phyloP scores from a whole-genome alignment of 2,113 vertebrate species.

The Mus spicilegus region DNA sequence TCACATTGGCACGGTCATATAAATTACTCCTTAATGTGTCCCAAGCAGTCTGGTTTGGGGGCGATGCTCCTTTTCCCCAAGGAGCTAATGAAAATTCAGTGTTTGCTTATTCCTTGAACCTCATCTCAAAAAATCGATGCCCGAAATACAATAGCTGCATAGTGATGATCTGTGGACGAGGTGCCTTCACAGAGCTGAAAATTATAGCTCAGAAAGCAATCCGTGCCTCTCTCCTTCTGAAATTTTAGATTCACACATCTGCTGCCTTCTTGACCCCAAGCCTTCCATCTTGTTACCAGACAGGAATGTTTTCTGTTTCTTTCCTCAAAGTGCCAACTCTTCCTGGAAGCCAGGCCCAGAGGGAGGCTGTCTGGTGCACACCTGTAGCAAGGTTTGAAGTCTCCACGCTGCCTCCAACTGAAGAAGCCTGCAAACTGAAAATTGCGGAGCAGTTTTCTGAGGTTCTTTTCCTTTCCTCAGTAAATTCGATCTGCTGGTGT shows the following conservation, averaged over 20 bases:
- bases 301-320: constrained; percentile 52
- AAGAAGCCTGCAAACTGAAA: constrained; percentile 58
- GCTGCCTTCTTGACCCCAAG: constrained; percentile 69
- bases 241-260: constrained; percentile 68
- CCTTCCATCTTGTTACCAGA: constrained; percentile 63
- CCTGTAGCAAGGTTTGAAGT: constrained; percentile 34
- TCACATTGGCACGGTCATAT: constrained; percentile 48
- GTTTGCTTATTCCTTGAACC: constrained; percentile 75
- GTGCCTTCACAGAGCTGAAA: constrained; percentile 61
- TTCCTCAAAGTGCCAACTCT: constrained; percentile 21
- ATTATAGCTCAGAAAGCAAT: constrained; percentile 70
- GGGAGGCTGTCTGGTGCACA: not conserved
- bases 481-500: constrained; percentile 53
- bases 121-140: constrained; percentile 83
- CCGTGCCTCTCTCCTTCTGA: constrained; percentile 46
- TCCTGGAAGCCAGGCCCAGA: not conserved
- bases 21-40: constrained; percentile 72
- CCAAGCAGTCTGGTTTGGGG: constrained; percentile 57
- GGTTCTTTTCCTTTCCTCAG: not conserved
- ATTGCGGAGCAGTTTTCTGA: constrained; percentile 42
- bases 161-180: constrained; percentile 78
- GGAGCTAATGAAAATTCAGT: constrained; percentile 82
- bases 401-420: not conserved
- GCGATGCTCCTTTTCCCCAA: constrained; percentile 65
- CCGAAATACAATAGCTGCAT: constrained; percentile 76